Conservation (phyloP, 2,113 vertebrate genomes). For the Hypanus sabinus region DNA sequence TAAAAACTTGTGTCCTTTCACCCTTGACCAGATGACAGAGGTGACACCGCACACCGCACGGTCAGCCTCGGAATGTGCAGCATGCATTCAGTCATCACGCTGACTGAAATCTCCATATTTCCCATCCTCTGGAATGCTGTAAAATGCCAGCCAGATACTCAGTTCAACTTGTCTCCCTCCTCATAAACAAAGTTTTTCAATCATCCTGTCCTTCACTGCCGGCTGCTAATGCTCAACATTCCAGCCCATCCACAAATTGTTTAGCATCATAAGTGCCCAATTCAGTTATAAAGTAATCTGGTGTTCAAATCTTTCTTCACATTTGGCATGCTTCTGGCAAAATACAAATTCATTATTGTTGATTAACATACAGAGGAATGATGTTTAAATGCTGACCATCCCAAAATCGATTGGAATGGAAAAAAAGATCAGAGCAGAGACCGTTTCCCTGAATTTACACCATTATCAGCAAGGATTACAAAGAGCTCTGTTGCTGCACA, state of each 20-base stretch:
- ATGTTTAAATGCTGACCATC: not conserved
- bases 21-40: not conserved
- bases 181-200: constrained; percentile 26
- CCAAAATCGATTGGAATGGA: not conserved
- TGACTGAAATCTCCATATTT: not conserved
- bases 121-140: not conserved
- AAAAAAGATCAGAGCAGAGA: not conserved
- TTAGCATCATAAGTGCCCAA: not conserved
- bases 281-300: not conserved
- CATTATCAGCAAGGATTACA: not conserved
- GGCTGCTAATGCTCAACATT: not conserved
- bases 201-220: not conserved
- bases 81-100: not conserved
- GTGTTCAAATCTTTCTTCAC: not conserved
- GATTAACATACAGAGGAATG: not conserved
- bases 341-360: constrained; percentile 25
- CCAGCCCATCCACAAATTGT: not conserved
- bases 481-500: not conserved
- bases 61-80: not conserved
- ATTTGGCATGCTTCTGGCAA: not conserved
- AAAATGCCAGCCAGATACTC: not conserved
- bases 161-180: not conserved
- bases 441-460: not conserved
- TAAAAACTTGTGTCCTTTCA: not conserved
- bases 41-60: too few relatives aligned